Conservation (phyloP, 2,797 vertebrate genomes). For the Alfaro cultratus region DNA sequence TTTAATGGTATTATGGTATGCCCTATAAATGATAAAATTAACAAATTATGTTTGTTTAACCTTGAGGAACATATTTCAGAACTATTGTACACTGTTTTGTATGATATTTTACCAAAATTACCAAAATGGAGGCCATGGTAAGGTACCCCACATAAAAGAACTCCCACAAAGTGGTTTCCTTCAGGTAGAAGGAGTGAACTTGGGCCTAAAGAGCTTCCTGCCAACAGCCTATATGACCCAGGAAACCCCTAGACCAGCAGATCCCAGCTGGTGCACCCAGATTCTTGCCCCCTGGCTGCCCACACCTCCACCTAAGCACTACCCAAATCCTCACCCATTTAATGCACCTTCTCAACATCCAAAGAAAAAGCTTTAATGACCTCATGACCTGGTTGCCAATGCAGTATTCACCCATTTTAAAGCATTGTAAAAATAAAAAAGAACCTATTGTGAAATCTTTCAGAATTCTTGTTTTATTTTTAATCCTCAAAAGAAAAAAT, state of each 20-base stretch:
- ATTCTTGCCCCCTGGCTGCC: background rate
- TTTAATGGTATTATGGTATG: background rate
- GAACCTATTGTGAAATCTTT: constrained; percentile 9
- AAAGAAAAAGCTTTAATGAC: background rate
- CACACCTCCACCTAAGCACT: background rate
- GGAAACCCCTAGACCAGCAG: background rate
- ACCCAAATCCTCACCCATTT: background rate
- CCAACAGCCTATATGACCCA: background rate
- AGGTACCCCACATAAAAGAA: background rate
- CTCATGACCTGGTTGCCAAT: too few relatives aligned
- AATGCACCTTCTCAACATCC: background rate
- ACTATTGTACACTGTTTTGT: background rate
- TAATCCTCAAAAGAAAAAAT: constrained; percentile 40
- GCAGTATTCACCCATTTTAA: background rate
- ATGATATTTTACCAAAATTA: background rate
- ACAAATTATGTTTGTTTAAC: background rate
- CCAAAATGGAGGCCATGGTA: background rate
- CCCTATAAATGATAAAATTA: background rate
- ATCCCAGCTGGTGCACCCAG: background rate
- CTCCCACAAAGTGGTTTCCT: background rate
- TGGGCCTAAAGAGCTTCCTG: background rate
- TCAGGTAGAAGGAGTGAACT: background rate
- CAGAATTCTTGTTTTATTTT: constrained; percentile 42
- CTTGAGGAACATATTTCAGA: background rate
- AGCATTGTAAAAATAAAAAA: constrained; percentile 49